A percentile compares a stretch with the other conserved stretches of the same genome.
phyloP scores from a whole-genome alignment of 92 coral and sea anemone species.

The Blastomussa wellsi region DNA sequence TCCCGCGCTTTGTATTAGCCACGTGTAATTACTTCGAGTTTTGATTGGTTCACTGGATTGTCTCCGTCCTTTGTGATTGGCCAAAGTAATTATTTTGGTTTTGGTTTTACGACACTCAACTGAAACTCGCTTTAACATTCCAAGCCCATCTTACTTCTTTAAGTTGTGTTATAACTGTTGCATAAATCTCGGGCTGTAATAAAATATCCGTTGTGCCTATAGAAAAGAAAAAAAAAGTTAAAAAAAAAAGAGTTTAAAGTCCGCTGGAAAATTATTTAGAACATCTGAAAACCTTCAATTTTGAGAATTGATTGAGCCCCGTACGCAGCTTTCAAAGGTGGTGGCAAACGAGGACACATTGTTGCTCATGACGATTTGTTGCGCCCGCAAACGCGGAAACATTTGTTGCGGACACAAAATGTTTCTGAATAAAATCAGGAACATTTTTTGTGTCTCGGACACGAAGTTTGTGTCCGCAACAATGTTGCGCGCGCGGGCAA shows the following conservation, averaged over 20 bases:
- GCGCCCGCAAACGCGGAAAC: background rate
- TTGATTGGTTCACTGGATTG: too few relatives aligned
- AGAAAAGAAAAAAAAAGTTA: background rate
- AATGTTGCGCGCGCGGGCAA: too few relatives aligned
- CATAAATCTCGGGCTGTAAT: conserved; percentile 75
- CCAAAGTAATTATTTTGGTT: too few relatives aligned
- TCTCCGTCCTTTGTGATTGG: too few relatives aligned
- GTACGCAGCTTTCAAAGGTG: background rate
- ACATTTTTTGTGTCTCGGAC: too few relatives aligned
- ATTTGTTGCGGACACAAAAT: too few relatives aligned
- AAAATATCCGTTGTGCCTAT: conserved; percentile 91
- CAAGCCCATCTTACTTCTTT: conserved; percentile 58
- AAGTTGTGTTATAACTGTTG: conserved; percentile 76
- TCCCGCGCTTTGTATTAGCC: too few relatives aligned
- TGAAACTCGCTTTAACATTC: background rate
- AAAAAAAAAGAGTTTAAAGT: background rate
- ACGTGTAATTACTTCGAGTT: too few relatives aligned
- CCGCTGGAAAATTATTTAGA: background rate
- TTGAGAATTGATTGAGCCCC: background rate
- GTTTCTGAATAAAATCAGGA: too few relatives aligned
- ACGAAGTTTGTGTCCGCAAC: too few relatives aligned
- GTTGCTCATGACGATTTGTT: background rate
- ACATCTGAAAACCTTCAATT: background rate
- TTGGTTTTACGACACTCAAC: too few relatives aligned
- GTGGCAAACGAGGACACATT: too few relatives aligned